Conservation (phyloP, 2,113 vertebrate species). For the Erpornis zantholeuca region DNA sequence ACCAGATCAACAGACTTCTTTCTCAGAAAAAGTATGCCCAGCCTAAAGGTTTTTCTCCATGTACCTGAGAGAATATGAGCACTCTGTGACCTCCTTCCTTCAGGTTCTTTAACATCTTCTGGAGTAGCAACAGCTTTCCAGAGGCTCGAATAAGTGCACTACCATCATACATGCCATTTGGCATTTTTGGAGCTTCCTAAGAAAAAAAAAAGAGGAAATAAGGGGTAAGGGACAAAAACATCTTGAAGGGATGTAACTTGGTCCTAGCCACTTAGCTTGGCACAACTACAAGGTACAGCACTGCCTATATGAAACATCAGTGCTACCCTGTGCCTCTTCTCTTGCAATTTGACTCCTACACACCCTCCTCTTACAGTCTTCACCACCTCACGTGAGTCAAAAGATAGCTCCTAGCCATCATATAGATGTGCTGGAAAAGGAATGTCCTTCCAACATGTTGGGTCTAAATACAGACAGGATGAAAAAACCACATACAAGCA, state of each 20-base stretch:
- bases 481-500: not conserved
- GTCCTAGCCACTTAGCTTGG: not conserved
- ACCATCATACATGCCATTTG: slow-evolving; percentile 98
- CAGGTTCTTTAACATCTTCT: slow-evolving; percentile 94
- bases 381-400: not conserved
- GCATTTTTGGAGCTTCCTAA: slow-evolving; percentile 97
- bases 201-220: not conserved
- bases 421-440: not conserved
- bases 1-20: not conserved
- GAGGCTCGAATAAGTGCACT: slow-evolving; percentile 89
- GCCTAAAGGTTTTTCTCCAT: not conserved
- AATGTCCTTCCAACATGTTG: not conserved
- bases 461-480: not conserved
- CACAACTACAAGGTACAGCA: not conserved
- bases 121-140: slow-evolving; percentile 90
- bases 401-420: not conserved
- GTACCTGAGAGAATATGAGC: slow-evolving; percentile 96
- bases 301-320: not conserved
- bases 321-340: not conserved
- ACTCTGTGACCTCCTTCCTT: slow-evolving; percentile 95
- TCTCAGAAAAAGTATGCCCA: not conserved
- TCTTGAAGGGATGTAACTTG: not conserved
- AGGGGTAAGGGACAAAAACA: not conserved
- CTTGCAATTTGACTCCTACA: not conserved
- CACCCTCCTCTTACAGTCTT: not conserved